These are phyloP conservation scores for Vandiemenella viatica DNA, from an alignment of 2,888 invertebrate genomes.

Conservation along the genomic window DNA sequence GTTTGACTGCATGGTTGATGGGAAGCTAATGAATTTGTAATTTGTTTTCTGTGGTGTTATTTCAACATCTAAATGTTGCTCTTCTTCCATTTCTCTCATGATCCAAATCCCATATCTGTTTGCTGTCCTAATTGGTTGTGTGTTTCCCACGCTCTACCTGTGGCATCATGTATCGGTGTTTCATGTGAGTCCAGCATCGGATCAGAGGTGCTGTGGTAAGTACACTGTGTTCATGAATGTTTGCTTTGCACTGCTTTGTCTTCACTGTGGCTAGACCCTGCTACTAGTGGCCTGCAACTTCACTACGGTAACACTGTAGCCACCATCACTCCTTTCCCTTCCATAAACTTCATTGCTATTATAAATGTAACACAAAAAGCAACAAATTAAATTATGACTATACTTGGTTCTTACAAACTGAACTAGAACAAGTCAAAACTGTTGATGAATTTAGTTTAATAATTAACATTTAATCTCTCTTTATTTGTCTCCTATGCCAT, in stretches of 20 bases:
- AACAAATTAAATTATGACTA: too few species aligned
- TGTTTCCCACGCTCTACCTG: background rate
- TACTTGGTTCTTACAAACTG: too few species aligned
- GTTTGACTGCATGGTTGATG: too few species aligned
- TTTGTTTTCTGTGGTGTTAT: background rate
- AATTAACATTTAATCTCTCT: too few species aligned
- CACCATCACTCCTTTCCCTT: too few species aligned
- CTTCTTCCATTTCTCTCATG: background rate
- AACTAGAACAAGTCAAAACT: too few species aligned
- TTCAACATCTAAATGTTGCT: background rate
- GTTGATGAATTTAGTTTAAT: too few species aligned
- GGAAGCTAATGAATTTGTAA: too few species aligned
- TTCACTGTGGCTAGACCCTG: background rate
- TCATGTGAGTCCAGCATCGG: slow-evolving; percentile 29
- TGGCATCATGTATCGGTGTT: slow-evolving; percentile 15
- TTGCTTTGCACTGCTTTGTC: background rate
- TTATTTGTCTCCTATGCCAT: too few species aligned
- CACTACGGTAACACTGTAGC: too few species aligned
- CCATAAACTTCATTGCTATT: too few species aligned
- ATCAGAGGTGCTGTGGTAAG: slow-evolving; percentile 31
- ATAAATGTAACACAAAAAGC: too few species aligned
- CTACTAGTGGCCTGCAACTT: background rate
- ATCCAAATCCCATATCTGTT: background rate
- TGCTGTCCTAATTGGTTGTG: background rate
- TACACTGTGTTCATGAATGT: slow-evolving; percentile 14